Conservation (phyloP, 2,113 vertebrate genomes). For the Nyctibius bracteatus region DNA sequence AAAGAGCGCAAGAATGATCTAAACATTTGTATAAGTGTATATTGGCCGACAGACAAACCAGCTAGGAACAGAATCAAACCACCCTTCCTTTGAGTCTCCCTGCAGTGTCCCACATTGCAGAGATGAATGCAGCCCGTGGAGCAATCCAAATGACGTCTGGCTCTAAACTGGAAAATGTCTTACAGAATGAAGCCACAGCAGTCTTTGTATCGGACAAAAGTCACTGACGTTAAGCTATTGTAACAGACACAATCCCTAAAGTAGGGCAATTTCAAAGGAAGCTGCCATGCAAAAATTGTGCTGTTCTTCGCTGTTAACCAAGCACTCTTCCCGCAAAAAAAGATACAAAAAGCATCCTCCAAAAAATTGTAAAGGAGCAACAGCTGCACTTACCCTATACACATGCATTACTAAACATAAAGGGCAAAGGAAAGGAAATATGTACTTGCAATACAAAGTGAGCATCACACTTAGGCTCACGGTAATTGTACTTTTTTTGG, state of each 20-base stretch:
- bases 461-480: not conserved
- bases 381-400: not conserved
- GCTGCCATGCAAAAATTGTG: not conserved
- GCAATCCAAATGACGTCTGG: not conserved
- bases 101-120: not conserved
- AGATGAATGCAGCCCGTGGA: not conserved
- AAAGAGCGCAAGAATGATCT: not conserved
- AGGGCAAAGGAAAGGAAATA: not conserved
- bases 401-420: not conserved
- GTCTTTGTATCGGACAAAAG: not conserved
- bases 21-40: not conserved
- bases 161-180: not conserved
- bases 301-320: not conserved
- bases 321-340: not conserved
- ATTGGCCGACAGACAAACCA: not conserved
- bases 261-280: not conserved
- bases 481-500: not conserved
- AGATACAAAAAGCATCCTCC: not conserved
- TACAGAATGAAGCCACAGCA: not conserved
- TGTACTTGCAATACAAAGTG: not conserved
- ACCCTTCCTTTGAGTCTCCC: not conserved
- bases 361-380: not conserved
- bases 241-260: not conserved
- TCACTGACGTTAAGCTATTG: not conserved
- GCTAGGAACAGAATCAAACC: not conserved